Conservation (phyloP, 2,797 vertebrate species). For the Spea hammondii region DNA sequence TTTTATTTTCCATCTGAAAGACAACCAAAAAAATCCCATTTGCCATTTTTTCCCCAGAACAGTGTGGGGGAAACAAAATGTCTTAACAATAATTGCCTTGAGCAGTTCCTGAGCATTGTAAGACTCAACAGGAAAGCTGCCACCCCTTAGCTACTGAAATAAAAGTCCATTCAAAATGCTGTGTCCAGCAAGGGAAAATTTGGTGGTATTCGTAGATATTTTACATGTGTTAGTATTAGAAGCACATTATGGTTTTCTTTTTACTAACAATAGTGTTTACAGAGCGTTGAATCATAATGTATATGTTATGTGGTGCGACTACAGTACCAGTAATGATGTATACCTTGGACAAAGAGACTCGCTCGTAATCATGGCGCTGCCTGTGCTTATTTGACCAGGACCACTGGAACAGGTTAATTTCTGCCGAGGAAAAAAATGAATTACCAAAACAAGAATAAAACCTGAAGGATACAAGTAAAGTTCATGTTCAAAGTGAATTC, state of each 20-base stretch:
- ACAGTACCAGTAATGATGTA: too few species aligned
- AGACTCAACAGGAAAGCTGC: not conserved
- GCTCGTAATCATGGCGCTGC: not conserved
- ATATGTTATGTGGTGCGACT: too few species aligned
- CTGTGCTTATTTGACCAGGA: not conserved
- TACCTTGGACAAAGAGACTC: not conserved
- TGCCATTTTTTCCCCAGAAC: too few species aligned
- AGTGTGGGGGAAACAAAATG: too few species aligned
- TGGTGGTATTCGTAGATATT: too few species aligned
- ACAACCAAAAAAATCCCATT: too few species aligned
- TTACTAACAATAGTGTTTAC: too few species aligned
- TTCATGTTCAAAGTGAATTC: slow-evolving; percentile 44
- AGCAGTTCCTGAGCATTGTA: not conserved
- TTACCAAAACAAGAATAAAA: slow-evolving; percentile 31
- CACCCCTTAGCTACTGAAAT: not conserved
- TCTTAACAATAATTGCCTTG: not conserved
- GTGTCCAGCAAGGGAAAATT: too few species aligned
- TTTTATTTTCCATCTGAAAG: too few species aligned
- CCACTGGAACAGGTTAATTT: slow-evolving; percentile 24
- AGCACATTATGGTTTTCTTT: too few species aligned
- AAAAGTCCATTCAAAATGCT: not conserved
- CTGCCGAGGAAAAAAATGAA: slow-evolving; percentile 9
- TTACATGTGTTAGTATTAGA: too few species aligned
- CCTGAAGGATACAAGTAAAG: slow-evolving; percentile 49
- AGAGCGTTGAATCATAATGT: too few species aligned